Evolutionary conservation across 2,888 invertebrate species (phyloP), one percentile per base, ranked within the genome.

Genomic region (Cosmia pyralina): DNA sequence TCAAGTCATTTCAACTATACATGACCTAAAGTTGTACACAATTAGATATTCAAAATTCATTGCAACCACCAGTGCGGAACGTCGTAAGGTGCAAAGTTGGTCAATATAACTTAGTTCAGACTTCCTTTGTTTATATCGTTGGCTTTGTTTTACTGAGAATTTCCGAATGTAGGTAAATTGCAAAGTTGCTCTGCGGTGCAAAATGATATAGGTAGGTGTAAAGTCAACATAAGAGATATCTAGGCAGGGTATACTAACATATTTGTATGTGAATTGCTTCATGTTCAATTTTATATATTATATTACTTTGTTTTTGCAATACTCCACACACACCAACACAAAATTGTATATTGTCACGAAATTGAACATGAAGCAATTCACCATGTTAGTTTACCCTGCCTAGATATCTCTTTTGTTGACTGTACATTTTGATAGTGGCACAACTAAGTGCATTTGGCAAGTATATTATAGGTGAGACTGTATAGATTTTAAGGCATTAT

Each of bases 61-160:
- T 87, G 88, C 87, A 85, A 68, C 79, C 53, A 67, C 79, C 52
- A 77, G 70, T 72, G 79, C 66, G 81, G 75, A 85, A 82, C 78
- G 68, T 76, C 73, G 76, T 82, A 88, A 88, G 87, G 87, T 89
- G 86, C 85, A 91, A 88, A 91, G 88, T 91, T 91, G 86, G 85
- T 86, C 88, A 87, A 90, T 91, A 90, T 88, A 91, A 91, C 90
- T 90, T 89, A 85, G 90, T 90, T 90, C 86, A 82, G 80, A 84
- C 85, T 87, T 85, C 85, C 87, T 87, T 87, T 88, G 90, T 90
- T 88, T 88, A 85, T 86, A 87, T 90, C 85, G 85, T 88, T 87
- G 86, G 85, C 83, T 84, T 89, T 88, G 90, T 90, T 90, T 90
- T 86, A 78, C 82, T 87, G 85, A 79, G 87, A 86, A 86, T 86